Evolutionary conservation across 2,888 invertebrate genomes (phyloP), one percentile per base, ranked within the genome.

Genomic region (Drosophila algonquin): DNA sequence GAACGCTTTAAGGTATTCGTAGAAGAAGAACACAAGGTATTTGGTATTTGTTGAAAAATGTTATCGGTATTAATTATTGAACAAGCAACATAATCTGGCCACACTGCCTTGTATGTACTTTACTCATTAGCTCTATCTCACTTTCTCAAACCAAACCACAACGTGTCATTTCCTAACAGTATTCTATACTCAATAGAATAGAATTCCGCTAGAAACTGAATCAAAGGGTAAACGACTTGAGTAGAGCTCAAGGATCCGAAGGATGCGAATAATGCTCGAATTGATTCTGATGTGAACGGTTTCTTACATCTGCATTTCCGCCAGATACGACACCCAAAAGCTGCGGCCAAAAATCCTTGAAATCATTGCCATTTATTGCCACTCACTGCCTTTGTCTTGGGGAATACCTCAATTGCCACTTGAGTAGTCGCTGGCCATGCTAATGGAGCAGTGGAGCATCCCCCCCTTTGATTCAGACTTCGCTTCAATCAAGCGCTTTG

Each of bases 331-430:
- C 61, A 60, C 53, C 54, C 53, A 40, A 55, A 21, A 48, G 60
- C 40, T 46, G 70, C 50, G 52, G 44, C 59, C 44, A 46, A 61
- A 74, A 63, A 58, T 63, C 55, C 74, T 68, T 58, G 55, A 74
- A 68, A 46, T 53, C 24, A 56, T 62, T 74, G 21, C 21, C 21
- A 21, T 21, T 74, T 52, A 74, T 68, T 55, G 74, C 4, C 9
- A 10, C 21, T 24, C 9, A 10, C 21, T 24, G 32, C 60, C 27
- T 27, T 44, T 50, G 51, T 54, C 53, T 65, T 63, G 54, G 24
- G 27, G 50, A 68, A 58, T 68, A 58, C 58, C 46, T 51, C 68
- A 40, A 46, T 6, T 55, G 40, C 30, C 40, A 32, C 44, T 60
- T 16, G 35, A 64, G 55, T 16, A 30, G 50, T 50, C 55, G 47